Percentiles rank a stretch among this genome's conserved stretches.
These are phyloP conservation scores for Xanthia togata DNA, from an alignment of 2,888 invertebrate genomes.

Conservation along the genomic window DNA sequence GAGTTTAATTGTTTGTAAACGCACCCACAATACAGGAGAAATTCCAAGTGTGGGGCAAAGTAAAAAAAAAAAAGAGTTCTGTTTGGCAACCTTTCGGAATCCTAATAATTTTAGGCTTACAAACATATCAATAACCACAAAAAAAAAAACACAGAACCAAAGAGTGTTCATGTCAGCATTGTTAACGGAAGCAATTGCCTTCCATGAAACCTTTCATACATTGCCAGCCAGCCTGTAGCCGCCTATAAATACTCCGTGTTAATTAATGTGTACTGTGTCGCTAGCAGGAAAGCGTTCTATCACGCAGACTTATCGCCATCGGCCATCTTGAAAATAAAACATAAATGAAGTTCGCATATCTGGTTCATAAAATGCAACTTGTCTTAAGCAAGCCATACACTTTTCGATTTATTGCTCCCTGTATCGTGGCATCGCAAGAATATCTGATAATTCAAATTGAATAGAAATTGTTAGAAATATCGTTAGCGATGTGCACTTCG, in stretches of 20 bases:
- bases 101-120: too few relatives aligned
- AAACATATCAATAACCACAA: not conserved
- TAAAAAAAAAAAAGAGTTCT: too few relatives aligned
- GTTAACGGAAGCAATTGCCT: conserved; percentile 50
- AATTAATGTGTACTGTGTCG: conserved; percentile 65
- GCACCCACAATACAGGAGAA: too few relatives aligned
- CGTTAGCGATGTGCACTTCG: conserved; percentile 46
- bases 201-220: conserved; percentile 50
- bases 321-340: conserved; percentile 70
- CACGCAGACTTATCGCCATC: conserved; percentile 63
- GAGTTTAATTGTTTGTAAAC: too few relatives aligned
- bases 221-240: conserved; percentile 34
- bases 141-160: conserved; percentile 13
- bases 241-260: conserved; percentile 64
- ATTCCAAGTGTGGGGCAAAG: too few relatives aligned
- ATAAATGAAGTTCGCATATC: conserved; percentile 65
- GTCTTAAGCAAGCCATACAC: conserved; percentile 62
- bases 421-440: conserved; percentile 37
- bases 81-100: too few relatives aligned
- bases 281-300: conserved; percentile 67
- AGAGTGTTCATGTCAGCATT: conserved; percentile 7
- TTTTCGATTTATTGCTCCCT: conserved; percentile 51
- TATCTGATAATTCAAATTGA: conserved; percentile 59
- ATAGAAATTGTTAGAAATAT: conserved; percentile 59
- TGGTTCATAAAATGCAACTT: conserved; percentile 66